phyloP scores from a whole-genome alignment of 2,888 invertebrate genomes.

The Yponomeuta evonymella region DNA sequence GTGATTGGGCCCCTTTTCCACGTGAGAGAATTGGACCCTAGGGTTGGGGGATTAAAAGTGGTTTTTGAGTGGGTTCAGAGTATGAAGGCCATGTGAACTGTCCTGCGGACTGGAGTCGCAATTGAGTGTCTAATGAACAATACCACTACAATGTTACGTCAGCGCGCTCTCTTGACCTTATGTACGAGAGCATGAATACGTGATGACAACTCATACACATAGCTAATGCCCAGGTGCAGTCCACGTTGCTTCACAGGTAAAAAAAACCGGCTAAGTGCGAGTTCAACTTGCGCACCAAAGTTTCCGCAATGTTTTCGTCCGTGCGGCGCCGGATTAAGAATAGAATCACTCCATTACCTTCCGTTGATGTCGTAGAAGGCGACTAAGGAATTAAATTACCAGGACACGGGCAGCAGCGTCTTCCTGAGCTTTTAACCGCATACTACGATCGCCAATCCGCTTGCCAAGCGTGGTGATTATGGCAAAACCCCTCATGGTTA shows the following conservation, averaged over 20 bases:
- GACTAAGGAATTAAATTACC: too few relatives aligned
- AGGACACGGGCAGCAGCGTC: too few relatives aligned
- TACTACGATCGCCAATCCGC: too few relatives aligned
- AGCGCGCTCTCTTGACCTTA: slow-evolving; percentile 11
- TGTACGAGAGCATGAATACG: slow-evolving; percentile 20
- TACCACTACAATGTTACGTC: slow-evolving; percentile 1
- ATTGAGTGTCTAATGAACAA: slow-evolving; percentile 3
- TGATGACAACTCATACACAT: slow-evolving; percentile 39
- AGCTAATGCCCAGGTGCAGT: neutral
- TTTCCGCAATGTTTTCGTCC: too few relatives aligned
- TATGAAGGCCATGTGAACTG: neutral
- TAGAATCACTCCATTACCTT: too few relatives aligned
- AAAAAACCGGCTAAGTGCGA: neutral
- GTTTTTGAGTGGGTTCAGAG: neutral
- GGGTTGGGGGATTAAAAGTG: neutral
- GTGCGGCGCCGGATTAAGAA: too few relatives aligned
- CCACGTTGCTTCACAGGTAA: neutral
- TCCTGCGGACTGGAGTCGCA: neutral
- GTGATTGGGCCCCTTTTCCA: neutral
- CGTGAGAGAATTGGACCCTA: neutral
- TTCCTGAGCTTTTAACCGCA: too few relatives aligned
- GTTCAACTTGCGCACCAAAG: neutral
- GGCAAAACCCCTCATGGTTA: too few relatives aligned
- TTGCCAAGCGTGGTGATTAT: too few relatives aligned
- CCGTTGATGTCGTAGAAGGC: too few relatives aligned